These are phyloP conservation scores for Aphyosemion australe DNA, from an alignment of 2,113 vertebrate species.

Conservation along the genomic window DNA sequence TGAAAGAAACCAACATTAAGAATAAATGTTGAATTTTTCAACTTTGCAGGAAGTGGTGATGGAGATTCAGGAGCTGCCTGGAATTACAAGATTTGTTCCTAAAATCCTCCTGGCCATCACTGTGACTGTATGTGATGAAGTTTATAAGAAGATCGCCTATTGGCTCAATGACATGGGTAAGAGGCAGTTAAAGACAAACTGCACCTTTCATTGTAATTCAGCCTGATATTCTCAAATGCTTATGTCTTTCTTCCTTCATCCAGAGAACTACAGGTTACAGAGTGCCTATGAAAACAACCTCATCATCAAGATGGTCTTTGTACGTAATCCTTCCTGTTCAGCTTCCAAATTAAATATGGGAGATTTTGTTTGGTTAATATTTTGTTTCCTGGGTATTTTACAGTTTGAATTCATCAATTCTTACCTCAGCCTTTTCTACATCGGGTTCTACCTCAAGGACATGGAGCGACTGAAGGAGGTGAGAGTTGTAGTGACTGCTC, in stretches of 20 bases:
- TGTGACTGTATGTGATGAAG: conserved; percentile 89
- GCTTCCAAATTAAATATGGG: neutral
- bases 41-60: conserved; percentile 87
- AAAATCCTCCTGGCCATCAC: conserved; percentile 91
- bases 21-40: too few species aligned
- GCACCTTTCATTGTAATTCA: too few species aligned
- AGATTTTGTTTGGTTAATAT: neutral
- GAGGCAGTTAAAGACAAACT: conserved; percentile 6
- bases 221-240: too few species aligned
- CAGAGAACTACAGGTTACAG: conserved; percentile 97
- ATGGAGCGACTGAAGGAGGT: conserved; percentile 98
- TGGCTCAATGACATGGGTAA: conserved; percentile 97
- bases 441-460: conserved; percentile 99
- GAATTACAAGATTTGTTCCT: conserved; percentile 88
- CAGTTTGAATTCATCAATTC: conserved; percentile 99
- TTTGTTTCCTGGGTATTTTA: conserved; percentile 8
- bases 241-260: conserved; percentile 22
- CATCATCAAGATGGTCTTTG: conserved; percentile 97
- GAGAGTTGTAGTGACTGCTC: conserved; percentile 24
- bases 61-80: conserved; percentile 89
- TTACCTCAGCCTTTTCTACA: conserved; percentile 98
- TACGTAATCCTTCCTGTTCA: conserved; percentile 74
- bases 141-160: conserved; percentile 93
- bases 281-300: conserved; percentile 97
- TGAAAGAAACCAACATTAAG: conserved; percentile 13